Conservation (phyloP, 2,888 invertebrate species). For the Drosophila anomalata region DNA sequence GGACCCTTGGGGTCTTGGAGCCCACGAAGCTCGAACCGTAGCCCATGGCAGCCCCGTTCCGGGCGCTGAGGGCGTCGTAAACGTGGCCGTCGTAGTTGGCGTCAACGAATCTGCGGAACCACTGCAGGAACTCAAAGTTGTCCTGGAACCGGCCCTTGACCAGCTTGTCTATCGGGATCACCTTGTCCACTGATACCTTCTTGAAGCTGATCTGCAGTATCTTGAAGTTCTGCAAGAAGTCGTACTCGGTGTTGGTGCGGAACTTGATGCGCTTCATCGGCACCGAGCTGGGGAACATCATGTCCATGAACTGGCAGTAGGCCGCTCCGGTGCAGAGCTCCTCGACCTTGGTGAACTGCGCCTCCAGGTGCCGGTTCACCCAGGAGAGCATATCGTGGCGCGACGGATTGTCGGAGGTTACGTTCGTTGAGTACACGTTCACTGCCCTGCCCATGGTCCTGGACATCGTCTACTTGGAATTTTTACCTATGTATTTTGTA, state of each 20-base stretch:
- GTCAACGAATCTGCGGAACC: constrained; percentile 99
- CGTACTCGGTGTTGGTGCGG: constrained; percentile 98
- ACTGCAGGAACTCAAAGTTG: constrained; percentile 99
- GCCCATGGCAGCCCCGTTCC: constrained; percentile 92
- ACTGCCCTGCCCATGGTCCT: constrained; percentile 88
- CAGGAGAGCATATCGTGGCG: constrained; percentile 99
- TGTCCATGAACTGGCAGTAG: constrained; percentile 99
- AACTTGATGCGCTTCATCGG: constrained; percentile 98
- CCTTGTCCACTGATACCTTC: constrained; percentile 99
- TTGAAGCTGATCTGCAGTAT: constrained; percentile 97
- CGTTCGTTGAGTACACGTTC: constrained; percentile 99
- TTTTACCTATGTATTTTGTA: neutral
- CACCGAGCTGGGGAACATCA: constrained; percentile 95
- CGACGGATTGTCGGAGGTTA: constrained; percentile 97
- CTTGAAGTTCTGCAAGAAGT: constrained; percentile 99
- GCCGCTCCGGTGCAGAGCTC: constrained; percentile 98
- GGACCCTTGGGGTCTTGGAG: neutral
- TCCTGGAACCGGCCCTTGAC: constrained; percentile 99
- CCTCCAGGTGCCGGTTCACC: constrained; percentile 98
- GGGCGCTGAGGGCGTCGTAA: constrained; percentile 95
- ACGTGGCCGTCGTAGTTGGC: constrained; percentile 99
- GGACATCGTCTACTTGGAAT: constrained; percentile 5
- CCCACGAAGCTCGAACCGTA: constrained; percentile 84
- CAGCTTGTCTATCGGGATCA: constrained; percentile 97
- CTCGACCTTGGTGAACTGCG: constrained; percentile 97